Conservation (phyloP, 1,140 invertebrate species). For the Cotesia glomerata region DNA sequence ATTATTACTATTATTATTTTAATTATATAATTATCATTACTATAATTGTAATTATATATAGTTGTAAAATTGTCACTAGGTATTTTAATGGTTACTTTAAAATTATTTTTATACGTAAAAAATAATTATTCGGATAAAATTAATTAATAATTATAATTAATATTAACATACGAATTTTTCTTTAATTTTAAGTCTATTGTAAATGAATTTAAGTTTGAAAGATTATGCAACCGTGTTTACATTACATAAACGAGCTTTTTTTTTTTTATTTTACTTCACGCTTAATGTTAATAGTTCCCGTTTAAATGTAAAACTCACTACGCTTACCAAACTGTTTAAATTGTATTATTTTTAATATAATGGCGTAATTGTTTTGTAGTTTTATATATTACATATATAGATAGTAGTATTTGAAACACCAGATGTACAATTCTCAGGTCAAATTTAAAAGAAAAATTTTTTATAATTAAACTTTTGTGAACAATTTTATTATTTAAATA, state of each 20-base stretch:
- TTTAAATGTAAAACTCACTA: constrained; percentile 5
- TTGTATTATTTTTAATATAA: constrained; percentile 34
- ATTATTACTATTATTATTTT: no score
- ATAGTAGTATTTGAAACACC: constrained; percentile 6
- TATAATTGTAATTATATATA: neutral
- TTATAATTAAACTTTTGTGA: no score
- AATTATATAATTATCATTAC: no score
- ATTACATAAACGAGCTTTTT: constrained; percentile 2
- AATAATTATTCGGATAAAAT: neutral
- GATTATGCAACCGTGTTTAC: constrained; percentile 9
- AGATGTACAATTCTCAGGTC: constrained; percentile 23
- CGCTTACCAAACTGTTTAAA: constrained; percentile 35
- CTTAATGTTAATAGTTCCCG: constrained; percentile 1
- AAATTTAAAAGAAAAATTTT: neutral
- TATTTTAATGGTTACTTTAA: neutral
- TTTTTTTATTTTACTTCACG: constrained; percentile 1
- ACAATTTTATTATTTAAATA: no score
- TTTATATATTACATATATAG: constrained; percentile 6
- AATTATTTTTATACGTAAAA: constrained; percentile 19
- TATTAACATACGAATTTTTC: neutral
- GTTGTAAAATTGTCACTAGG: neutral
- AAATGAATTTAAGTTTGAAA: constrained; percentile 15
- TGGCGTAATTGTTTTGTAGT: constrained; percentile 33
- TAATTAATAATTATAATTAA: neutral
- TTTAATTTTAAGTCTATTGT: neutral